These are phyloP conservation scores for Fringilla coelebs DNA, from an alignment of 2,797 vertebrate genomes.

Conservation along the genomic window DNA sequence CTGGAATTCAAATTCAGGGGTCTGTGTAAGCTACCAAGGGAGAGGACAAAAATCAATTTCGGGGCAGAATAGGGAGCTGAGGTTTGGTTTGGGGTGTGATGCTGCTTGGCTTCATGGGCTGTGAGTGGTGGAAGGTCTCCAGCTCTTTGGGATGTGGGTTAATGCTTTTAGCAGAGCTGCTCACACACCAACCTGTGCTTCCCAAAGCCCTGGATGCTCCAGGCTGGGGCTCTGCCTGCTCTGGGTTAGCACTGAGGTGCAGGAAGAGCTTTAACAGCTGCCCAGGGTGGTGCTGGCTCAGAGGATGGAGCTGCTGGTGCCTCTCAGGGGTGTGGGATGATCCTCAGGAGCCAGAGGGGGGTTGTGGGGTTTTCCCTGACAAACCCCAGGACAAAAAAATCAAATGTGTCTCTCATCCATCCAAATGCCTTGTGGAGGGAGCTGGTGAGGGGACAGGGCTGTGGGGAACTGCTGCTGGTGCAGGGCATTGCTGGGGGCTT, in stretches of 20 bases:
- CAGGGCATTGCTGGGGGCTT: background rate
- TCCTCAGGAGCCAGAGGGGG: background rate
- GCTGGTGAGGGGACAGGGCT: background rate
- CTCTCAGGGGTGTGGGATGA: background rate
- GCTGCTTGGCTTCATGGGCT: background rate
- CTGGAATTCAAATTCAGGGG: background rate
- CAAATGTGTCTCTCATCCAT: fast-evolving
- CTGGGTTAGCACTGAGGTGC: background rate
- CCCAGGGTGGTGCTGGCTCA: background rate
- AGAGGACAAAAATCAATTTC: fast-evolving
- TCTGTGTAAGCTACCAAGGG: too few species aligned
- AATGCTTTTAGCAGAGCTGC: background rate
- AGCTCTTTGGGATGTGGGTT: background rate
- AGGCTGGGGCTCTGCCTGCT: background rate
- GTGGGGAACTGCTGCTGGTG: background rate
- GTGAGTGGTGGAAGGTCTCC: background rate
- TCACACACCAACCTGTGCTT: fast-evolving
- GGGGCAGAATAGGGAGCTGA: background rate
- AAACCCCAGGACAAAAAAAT: background rate
- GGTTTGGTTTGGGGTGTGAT: background rate
- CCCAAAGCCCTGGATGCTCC: background rate
- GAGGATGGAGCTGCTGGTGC: background rate
- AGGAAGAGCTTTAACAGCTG: background rate
- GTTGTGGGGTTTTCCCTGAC: background rate
- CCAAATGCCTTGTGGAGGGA: fast-evolving